A percentile compares a stretch with the other conserved stretches of the same genome.
These are phyloP conservation scores for Poecilia wingei DNA, from an alignment of 2,797 vertebrate genomes.

Conservation along the genomic window DNA sequence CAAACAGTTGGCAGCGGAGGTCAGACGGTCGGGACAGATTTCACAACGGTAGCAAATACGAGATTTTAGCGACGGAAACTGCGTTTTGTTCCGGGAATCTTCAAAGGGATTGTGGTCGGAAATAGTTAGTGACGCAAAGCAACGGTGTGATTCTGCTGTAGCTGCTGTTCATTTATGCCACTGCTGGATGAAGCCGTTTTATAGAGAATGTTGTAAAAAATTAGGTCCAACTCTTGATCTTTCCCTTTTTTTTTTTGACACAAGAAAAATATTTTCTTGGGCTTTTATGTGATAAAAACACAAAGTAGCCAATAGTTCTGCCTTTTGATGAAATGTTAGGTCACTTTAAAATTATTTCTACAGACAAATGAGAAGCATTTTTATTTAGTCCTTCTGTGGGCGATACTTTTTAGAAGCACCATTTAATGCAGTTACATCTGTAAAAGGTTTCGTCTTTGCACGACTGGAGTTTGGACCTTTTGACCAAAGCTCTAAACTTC, in stretches of 20 bases:
- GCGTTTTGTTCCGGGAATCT: background rate
- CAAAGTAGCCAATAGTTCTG: background rate
- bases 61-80: background rate
- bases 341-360: background rate
- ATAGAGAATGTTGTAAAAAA: background rate
- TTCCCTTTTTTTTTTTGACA: background rate
- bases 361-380: background rate
- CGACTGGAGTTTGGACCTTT: background rate
- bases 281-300: background rate
- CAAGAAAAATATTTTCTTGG: background rate
- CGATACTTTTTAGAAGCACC: background rate
- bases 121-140: background rate
- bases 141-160: background rate
- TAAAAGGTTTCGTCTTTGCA: background rate
- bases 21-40: background rate
- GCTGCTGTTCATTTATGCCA: background rate
- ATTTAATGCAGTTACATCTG: background rate
- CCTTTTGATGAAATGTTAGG: background rate
- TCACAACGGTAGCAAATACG: background rate
- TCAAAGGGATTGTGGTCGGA: background rate
- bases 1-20: background rate
- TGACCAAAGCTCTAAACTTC: background rate
- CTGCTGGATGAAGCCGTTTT: background rate
- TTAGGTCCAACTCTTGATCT: background rate
- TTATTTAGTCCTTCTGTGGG: background rate